These are phyloP conservation scores for Bos indicus DNA, from an alignment of 2,113 vertebrate genomes.

Conservation along the genomic window DNA sequence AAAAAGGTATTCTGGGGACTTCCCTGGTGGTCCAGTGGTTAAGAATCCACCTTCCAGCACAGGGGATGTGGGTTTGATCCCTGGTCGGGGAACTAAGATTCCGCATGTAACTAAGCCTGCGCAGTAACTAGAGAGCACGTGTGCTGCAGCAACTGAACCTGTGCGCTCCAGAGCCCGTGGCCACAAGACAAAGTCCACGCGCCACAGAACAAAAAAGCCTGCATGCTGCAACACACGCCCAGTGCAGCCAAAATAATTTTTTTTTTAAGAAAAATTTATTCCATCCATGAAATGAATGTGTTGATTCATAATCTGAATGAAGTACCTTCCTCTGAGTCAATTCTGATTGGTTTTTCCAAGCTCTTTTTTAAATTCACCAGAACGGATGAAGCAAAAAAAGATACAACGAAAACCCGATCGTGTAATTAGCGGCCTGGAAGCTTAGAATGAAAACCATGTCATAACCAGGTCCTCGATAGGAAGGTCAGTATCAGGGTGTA, in stretches of 20 bases:
- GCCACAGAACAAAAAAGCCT: background rate
- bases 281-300: background rate
- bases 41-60: no score
- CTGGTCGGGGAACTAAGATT: no score
- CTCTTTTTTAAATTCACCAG: background rate
- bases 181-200: accelerated
- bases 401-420: background rate
- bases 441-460: background rate
- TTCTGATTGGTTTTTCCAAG: conserved; percentile 15
- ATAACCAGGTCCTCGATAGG: background rate
- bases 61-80: no score
- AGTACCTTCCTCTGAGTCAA: background rate
- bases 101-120: accelerated
- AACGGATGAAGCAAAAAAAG: background rate
- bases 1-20: background rate
- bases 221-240: background rate
- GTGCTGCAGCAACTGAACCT: background rate
- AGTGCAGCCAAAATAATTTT: background rate
- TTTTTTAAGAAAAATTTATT: background rate
- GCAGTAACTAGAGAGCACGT: background rate
- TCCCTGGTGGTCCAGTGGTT: no score
- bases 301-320: conserved; percentile 40
- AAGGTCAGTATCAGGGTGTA: background rate
- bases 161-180: accelerated
- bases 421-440: background rate